A percentile compares a stretch with the other conserved stretches of the same genome.
Evolutionary conservation across 2,113 vertebrate species (phyloP).

Genomic region (Seriola dumerili): DNA sequence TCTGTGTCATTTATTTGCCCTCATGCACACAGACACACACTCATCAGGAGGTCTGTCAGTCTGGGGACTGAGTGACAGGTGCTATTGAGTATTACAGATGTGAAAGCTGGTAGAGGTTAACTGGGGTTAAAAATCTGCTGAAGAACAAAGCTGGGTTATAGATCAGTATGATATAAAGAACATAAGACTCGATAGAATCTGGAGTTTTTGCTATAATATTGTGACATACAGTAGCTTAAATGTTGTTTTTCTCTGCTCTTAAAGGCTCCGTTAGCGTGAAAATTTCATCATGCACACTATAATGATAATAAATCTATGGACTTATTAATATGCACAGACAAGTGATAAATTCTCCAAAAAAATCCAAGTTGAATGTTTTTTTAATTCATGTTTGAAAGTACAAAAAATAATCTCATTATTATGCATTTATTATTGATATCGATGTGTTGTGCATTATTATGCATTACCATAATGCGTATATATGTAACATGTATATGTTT

Average conservation of each 20-base stretch:
- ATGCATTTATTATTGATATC: too few species aligned
- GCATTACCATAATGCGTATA: too few species aligned
- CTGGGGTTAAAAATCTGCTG: constrained; percentile 68
- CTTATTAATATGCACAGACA: neutral
- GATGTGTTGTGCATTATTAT: too few species aligned
- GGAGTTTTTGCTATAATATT: neutral
- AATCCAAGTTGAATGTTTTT: too few species aligned
- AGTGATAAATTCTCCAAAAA: neutral
- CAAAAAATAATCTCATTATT: neutral
- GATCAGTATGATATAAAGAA: neutral
- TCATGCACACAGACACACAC: constrained; percentile 42
- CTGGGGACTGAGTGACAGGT: constrained; percentile 70
- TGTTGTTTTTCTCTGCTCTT: neutral
- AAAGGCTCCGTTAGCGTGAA: neutral
- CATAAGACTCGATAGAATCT: neutral
- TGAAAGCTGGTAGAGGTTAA: constrained; percentile 74
- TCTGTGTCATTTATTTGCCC: constrained; percentile 55
- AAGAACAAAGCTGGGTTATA: constrained; percentile 18
- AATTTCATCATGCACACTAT: neutral
- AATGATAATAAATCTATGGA: neutral
- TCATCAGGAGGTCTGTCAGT: constrained; percentile 67
- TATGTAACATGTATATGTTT: too few species aligned
- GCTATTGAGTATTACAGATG: constrained; percentile 54
- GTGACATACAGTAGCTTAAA: neutral
- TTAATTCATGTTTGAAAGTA: too few species aligned